Evolutionary conservation across 2,797 vertebrate genomes (phyloP).

Genomic region (Gallinago solitaria): DNA sequence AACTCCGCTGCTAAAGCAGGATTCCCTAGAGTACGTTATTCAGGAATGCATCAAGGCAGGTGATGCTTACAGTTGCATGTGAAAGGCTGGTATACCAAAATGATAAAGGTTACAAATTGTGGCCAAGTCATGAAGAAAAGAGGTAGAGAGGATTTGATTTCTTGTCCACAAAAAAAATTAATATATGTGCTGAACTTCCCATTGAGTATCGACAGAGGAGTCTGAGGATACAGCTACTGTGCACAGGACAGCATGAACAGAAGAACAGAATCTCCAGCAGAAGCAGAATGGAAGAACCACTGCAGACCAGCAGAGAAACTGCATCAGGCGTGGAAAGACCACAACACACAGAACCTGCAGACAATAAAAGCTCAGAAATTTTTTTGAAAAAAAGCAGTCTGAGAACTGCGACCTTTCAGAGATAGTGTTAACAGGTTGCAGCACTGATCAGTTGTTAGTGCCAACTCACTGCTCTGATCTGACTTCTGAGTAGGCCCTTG

Average conservation of each 20-base stretch:
- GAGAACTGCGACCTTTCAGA: background rate
- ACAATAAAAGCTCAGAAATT: background rate
- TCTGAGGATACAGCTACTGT: background rate
- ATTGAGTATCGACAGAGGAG: background rate
- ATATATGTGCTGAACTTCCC: background rate
- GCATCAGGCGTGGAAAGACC: background rate
- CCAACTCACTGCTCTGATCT: background rate
- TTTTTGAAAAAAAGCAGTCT: background rate
- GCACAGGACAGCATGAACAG: background rate
- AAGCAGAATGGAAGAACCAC: background rate
- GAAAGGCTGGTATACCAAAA: background rate
- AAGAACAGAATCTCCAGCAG: background rate
- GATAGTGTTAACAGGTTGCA: background rate
- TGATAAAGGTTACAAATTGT: background rate
- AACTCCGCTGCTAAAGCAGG: too few relatives aligned
- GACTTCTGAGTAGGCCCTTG: background rate
- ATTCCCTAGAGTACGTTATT: too few relatives aligned
- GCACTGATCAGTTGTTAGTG: background rate
- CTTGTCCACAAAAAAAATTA: background rate
- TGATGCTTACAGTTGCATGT: background rate
- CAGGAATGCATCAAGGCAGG: too few relatives aligned
- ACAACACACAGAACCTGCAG: accelerated
- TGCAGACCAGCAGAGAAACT: background rate
- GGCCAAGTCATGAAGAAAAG: background rate
- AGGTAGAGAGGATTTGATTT: background rate